Percentiles rank a stretch among this genome's conserved stretches.
These are phyloP conservation scores for Lasioglossum malachurum DNA, from an alignment of 2,888 invertebrate species.

Conservation along the genomic window DNA sequence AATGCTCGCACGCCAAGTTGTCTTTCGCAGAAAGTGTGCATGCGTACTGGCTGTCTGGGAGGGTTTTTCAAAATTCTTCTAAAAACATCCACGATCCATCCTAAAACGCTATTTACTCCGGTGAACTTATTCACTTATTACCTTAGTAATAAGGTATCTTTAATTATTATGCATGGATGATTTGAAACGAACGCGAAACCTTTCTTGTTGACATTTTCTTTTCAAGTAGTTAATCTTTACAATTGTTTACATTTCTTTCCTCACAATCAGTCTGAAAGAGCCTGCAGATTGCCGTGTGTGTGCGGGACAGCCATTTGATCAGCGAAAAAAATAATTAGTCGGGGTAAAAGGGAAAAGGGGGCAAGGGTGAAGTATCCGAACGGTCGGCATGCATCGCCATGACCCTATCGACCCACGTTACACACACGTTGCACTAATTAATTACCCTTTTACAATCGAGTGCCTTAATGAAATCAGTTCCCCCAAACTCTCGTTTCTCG, in stretches of 20 bases:
- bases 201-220: background rate
- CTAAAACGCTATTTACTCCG: background rate
- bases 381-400: constrained; percentile 83
- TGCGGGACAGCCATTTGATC: constrained; percentile 38
- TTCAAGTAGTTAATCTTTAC: background rate
- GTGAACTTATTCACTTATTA: no score
- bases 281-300: constrained; percentile 31
- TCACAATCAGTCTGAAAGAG: constrained; percentile 1
- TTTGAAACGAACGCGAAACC: no score
- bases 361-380: constrained; percentile 75
- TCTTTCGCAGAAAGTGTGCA: background rate
- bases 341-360: constrained; percentile 43
- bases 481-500: no score
- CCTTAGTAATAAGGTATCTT: no score
- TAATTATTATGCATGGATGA: no score
- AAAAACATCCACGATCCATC: background rate
- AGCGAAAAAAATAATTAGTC: constrained; percentile 21
- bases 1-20: constrained; percentile 40
- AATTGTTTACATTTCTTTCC: background rate
- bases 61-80: constrained; percentile 19
- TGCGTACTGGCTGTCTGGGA: constrained; percentile 22
- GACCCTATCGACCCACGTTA: constrained; percentile 69
- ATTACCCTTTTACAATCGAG: constrained; percentile 30
- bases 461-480: background rate
- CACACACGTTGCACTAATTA: constrained; percentile 79